These are phyloP conservation scores for Enteromius treurensis DNA, from an alignment of 2,797 vertebrate species.

Conservation along the genomic window DNA sequence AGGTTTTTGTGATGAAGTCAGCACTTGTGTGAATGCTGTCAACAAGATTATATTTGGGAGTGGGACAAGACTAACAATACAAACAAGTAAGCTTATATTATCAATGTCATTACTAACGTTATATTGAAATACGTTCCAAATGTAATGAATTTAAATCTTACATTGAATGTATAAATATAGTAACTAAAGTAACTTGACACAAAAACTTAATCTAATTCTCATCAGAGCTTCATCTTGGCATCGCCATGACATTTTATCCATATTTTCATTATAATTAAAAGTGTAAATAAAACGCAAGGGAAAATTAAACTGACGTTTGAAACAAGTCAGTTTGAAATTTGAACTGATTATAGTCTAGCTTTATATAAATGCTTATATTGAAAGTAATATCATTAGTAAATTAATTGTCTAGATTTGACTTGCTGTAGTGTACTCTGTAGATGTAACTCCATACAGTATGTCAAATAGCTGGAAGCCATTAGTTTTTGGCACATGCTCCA, in stretches of 20 bases:
- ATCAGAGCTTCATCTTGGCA: neutral
- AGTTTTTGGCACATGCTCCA: constrained; percentile 3
- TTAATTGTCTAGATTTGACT: neutral
- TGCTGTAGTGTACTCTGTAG: neutral
- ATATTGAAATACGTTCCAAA: neutral
- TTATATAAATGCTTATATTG: neutral
- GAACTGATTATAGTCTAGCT: neutral
- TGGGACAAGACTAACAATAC: constrained; percentile 42
- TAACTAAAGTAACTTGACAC: neutral
- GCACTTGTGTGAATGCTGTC: constrained; percentile 27
- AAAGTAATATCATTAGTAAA: neutral
- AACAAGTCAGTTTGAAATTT: constrained; percentile 58
- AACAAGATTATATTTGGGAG: constrained; percentile 52
- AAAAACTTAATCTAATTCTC: neutral
- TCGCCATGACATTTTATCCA: neutral
- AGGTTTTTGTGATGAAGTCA: constrained; percentile 15
- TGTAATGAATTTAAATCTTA: neutral
- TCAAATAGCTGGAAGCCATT: neutral
- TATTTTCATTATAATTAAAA: neutral
- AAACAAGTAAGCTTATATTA: constrained; percentile 46
- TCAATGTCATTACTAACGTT: neutral
- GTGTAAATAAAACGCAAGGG: neutral
- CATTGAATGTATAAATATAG: neutral
- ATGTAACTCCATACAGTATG: neutral
- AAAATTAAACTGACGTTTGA: constrained; percentile 56